phyloP scores from a whole-genome alignment of 1,140 invertebrate genomes.

The Drosophila pseudoananassae region DNA sequence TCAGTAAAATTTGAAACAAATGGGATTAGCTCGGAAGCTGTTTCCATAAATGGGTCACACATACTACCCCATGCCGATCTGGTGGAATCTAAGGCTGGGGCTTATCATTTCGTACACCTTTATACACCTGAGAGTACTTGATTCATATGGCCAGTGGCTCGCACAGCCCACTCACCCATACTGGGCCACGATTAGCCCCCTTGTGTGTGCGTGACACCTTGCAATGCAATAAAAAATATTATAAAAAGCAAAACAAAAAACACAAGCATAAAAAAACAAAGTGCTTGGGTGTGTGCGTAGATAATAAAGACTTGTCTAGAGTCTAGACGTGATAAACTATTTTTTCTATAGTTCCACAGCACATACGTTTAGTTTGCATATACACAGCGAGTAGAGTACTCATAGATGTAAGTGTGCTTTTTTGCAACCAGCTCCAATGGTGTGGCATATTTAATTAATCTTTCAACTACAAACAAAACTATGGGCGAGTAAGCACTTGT shows the following conservation, averaged over 20 bases:
- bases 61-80: not conserved
- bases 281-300: slow-evolving; percentile 38
- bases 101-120: not conserved
- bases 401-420: slow-evolving; percentile 12
- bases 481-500: no score
- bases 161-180: not conserved
- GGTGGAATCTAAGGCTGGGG: not conserved
- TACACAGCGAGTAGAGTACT: not conserved
- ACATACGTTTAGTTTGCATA: slow-evolving; percentile 1
- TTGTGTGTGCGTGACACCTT: slow-evolving; percentile 1
- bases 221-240: slow-evolving; percentile 17
- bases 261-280: slow-evolving; percentile 21
- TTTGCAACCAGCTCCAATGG: slow-evolving; percentile 18
- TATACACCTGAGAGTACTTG: not conserved
- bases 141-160: not conserved
- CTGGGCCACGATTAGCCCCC: not conserved
- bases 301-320: slow-evolving; percentile 70
- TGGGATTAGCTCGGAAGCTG: not conserved
- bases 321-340: slow-evolving; percentile 79
- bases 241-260: slow-evolving; percentile 4
- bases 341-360: slow-evolving; percentile 26
- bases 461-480: not conserved
- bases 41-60: slow-evolving; percentile 1
- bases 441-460: slow-evolving; percentile 30
- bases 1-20: not conserved